These are phyloP conservation scores for Antedon mediterranea DNA, from an alignment of 53 echinoderm and acorn worm genomes.

Conservation along the genomic window DNA sequence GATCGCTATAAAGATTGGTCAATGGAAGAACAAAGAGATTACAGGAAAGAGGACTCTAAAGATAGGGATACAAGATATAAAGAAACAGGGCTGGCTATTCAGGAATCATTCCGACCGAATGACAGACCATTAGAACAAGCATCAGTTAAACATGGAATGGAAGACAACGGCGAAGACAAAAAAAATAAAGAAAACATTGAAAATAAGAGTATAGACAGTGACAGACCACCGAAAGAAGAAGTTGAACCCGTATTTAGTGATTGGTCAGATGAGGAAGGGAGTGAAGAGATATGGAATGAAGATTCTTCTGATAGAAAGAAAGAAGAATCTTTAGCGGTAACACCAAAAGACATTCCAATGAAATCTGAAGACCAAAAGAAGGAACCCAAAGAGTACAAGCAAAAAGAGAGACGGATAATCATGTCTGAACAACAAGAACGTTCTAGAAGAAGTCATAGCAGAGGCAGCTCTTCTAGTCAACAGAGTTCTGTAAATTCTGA, in stretches of 20 bases:
- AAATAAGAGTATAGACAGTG: neutral
- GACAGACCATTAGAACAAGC: neutral
- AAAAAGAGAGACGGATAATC: neutral
- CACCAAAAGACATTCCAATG: neutral
- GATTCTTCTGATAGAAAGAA: neutral
- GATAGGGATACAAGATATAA: neutral
- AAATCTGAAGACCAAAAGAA: neutral
- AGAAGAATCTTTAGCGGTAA: neutral
- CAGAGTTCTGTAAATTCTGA: constrained; percentile 51
- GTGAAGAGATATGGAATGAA: constrained; percentile 30
- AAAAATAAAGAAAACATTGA: neutral
- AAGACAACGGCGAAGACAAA: neutral
- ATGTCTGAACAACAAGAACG: neutral
- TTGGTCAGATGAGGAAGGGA: constrained; percentile 47
- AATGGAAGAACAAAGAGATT: neutral
- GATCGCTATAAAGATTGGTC: neutral
- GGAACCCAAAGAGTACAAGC: neutral
- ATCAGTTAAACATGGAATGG: neutral
- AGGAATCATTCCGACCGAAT: neutral
- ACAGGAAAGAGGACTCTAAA: neutral
- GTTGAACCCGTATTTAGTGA: constrained; percentile 37
- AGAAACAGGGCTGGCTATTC: neutral
- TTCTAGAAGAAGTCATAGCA: constrained; percentile 37
- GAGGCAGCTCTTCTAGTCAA: constrained; percentile 45
- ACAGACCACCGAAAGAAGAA: constrained; percentile 9